These are phyloP conservation scores for Alethe diademata DNA, from an alignment of 2,113 vertebrate species.

Conservation along the genomic window DNA sequence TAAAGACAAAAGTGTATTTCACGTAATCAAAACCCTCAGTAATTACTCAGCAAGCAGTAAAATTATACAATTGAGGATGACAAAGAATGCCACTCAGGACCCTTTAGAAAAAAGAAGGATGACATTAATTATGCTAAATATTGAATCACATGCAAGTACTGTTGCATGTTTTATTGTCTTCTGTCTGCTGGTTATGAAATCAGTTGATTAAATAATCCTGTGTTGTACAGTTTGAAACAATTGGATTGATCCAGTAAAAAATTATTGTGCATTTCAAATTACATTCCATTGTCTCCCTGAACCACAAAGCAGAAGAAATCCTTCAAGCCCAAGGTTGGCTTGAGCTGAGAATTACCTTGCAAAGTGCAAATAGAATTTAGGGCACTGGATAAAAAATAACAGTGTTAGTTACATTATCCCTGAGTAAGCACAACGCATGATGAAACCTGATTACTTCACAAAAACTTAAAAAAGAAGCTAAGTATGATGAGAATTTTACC, in stretches of 20 bases:
- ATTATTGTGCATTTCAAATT: conserved; percentile 69
- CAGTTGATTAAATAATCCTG: conserved; percentile 71
- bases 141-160: conserved; percentile 29
- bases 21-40: conserved; percentile 3
- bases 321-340: conserved; percentile 62
- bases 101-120: conserved; percentile 35
- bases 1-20: conserved; percentile 2
- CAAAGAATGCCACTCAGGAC: neutral
- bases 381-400: conserved; percentile 43
- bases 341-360: conserved; percentile 73
- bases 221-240: conserved; percentile 56
- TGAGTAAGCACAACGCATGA: conserved; percentile 59
- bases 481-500: conserved; percentile 49
- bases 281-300: conserved; percentile 61
- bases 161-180: conserved; percentile 16
- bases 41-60: conserved; percentile 39
- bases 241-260: conserved; percentile 70
- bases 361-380: conserved; percentile 74
- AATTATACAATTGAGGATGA: conserved; percentile 3
- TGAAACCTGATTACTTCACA: conserved; percentile 64
- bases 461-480: conserved; percentile 44
- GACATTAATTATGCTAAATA: conserved; percentile 54
- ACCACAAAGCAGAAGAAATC: conserved; percentile 74
- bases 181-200: conserved; percentile 55
- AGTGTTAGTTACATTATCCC: conserved; percentile 60